Evolutionary conservation across 2,888 invertebrate genomes (phyloP).

Genomic region (Lymantria monacha): DNA sequence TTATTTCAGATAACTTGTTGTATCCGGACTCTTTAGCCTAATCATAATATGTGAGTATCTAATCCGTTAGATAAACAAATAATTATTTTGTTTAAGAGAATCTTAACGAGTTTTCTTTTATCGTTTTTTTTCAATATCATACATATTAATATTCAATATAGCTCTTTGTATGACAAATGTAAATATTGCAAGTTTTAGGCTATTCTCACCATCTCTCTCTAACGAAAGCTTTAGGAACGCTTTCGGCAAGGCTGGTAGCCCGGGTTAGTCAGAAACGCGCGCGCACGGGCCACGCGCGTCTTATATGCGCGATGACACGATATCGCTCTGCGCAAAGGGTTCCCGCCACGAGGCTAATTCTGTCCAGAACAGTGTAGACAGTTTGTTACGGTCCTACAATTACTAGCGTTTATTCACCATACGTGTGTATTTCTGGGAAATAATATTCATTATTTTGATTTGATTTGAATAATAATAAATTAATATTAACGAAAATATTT

Average conservation of each 20-base stretch:
- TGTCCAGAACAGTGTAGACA: constrained; percentile 40
- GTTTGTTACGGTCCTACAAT: constrained; percentile 37
- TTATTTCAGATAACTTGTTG: no score
- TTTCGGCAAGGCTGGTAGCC: constrained; percentile 54
- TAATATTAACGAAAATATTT: constrained; percentile 7
- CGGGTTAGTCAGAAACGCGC: constrained; percentile 70
- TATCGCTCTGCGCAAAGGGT: constrained; percentile 26
- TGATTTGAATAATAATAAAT: constrained; percentile 8
- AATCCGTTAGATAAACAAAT: no score
- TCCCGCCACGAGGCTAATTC: constrained; percentile 42
- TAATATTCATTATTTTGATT: constrained; percentile 15
- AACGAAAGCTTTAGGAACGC: constrained; percentile 62
- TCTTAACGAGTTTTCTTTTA: no score
- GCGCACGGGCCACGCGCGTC: constrained; percentile 67
- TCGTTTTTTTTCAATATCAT: constrained; percentile 28
- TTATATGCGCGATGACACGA: constrained; percentile 34
- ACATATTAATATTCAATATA: constrained; percentile 40
- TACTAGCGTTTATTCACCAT: constrained; percentile 34
- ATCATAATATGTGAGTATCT: no score
- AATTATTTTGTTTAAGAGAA: no score
- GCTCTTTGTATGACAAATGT: constrained; percentile 43
- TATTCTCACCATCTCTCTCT: constrained; percentile 56
- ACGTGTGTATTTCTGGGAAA: constrained; percentile 42
- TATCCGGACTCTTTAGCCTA: no score
- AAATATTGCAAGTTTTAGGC: constrained; percentile 46